Base-by-base conservation (phyloP, 2,113 vertebrate species). In the Sinocyclocheilus anshuiensis region DNA sequence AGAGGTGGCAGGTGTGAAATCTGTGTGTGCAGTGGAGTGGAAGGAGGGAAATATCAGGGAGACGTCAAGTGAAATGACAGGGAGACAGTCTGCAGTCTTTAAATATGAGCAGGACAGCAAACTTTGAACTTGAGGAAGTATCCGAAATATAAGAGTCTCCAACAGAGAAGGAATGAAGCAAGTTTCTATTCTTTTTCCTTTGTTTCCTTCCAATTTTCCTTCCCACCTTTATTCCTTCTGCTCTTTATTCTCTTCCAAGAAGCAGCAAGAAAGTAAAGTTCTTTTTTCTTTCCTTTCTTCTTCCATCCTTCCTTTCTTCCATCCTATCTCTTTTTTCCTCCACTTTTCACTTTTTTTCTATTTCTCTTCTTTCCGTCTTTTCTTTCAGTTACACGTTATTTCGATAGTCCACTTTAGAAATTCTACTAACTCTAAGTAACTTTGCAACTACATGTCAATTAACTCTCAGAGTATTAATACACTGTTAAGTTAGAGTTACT, bases 1-100 rank as follows among this genome's bases (percentile, higher is more conserved):
- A 53, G 42, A 75, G 75, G 53, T 87, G 89, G 90, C 88, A 88
- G 89, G 89, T 92, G 91, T 91, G 88, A 88, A 89, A 91, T 90
- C 77, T 71, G 76, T 86, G 89, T 89, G 88, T 86, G 89, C 85
- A 89, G 74, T 76, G 84, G 83, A 90, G 84, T 87, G 91, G 87
- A 92, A 91, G 57, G 48, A 85, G 87, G 85, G 72, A 48, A 83
- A 86, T 87, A 88, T 82, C 48, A 50, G 50, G 79, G 53, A 85
- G 55, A 81, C 81, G 29, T 86, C 86, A 81, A 84, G 77, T 67
- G 67, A 6, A 83, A 87, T 78, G 76, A 81, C 88, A 86, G 69
- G 29, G 33, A 88, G 78, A 90, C 91, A 71, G 87, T 88, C 87
- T 81, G 84, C 42, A 77, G 76, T 24, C 20, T 72, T 42, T 74